Evolutionary conservation across 2,888 invertebrate genomes (phyloP).

Genomic region (Trypoxylon attenuatum): DNA sequence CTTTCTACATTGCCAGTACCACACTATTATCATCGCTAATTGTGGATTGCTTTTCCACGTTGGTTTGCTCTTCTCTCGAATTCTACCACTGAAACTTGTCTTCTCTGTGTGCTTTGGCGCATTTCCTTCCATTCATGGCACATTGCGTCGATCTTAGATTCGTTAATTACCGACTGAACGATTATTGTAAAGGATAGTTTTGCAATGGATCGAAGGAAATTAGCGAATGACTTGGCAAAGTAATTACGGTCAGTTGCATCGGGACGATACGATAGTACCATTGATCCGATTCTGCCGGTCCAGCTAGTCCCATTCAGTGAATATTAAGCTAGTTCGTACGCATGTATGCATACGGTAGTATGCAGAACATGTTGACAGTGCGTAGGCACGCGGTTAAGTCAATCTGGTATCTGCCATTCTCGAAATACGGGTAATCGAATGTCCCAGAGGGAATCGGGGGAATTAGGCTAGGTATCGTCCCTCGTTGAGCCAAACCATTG

Average conservation of each 20-base stretch:
- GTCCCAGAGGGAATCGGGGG: slow-evolving; percentile 23
- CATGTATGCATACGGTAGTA: slow-evolving; percentile 28
- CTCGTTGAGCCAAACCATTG: background rate
- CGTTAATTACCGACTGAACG: too few relatives aligned
- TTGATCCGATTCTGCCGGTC: slow-evolving; percentile 43
- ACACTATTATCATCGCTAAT: background rate
- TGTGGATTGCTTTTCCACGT: too few relatives aligned
- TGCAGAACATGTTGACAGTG: slow-evolving; percentile 43
- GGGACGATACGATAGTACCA: slow-evolving; percentile 28
- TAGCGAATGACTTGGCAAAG: too few relatives aligned
- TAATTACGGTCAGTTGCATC: too few relatives aligned
- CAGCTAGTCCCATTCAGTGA: slow-evolving; percentile 35
- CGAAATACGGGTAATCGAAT: slow-evolving; percentile 43
- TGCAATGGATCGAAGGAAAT: too few relatives aligned
- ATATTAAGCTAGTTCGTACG: slow-evolving; percentile 38
- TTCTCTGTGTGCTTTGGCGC: too few relatives aligned
- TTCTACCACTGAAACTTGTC: too few relatives aligned
- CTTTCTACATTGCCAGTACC: background rate
- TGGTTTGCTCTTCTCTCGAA: too few relatives aligned
- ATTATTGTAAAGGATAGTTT: background rate
- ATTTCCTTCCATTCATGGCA: too few relatives aligned
- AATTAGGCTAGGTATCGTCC: slow-evolving; percentile 26
- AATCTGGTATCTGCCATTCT: slow-evolving; percentile 42
- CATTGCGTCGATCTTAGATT: too few relatives aligned
- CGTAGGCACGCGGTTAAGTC: slow-evolving; percentile 47